Percentiles rank a stretch among this genome's conserved stretches.
Evolutionary conservation across 2,888 invertebrate genomes (phyloP).

Genomic region (Tiliacea aurago): DNA sequence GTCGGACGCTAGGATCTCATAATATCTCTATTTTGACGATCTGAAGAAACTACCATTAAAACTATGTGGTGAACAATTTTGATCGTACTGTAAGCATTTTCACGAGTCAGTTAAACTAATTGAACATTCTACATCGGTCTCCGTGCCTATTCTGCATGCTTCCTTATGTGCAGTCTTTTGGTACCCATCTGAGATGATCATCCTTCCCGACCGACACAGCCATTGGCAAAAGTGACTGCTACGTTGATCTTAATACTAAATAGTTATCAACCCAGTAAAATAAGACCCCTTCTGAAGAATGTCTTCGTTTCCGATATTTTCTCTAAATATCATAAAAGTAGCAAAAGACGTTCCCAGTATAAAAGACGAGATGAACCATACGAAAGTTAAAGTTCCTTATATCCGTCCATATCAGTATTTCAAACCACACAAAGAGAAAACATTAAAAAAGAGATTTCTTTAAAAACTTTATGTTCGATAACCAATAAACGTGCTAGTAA

Average conservation of each 20-base stretch:
- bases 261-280: constrained; percentile 8
- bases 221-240: not conserved
- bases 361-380: constrained; percentile 5
- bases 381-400: constrained; percentile 10
- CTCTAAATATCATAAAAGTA: constrained; percentile 10
- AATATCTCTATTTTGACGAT: not conserved
- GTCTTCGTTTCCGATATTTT: not conserved
- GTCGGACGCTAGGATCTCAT: not conserved
- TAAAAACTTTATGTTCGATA: constrained; percentile 36
- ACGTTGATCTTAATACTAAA: not conserved
- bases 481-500: constrained; percentile 44
- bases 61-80: not conserved
- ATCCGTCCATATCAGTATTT: constrained; percentile 4
- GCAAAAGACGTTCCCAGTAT: not conserved
- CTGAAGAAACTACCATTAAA: not conserved
- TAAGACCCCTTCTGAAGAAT: not conserved
- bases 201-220: too few relatives aligned
- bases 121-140: not conserved
- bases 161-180: not conserved
- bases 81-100: not conserved
- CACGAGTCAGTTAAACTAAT: not conserved
- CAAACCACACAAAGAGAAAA: constrained; percentile 24
- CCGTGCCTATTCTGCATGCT: not conserved
- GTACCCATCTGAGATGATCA: not conserved
- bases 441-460: constrained; percentile 38